These are phyloP conservation scores for Sprattus sprattus DNA, from an alignment of 2,113 vertebrate species.

Conservation along the genomic window DNA sequence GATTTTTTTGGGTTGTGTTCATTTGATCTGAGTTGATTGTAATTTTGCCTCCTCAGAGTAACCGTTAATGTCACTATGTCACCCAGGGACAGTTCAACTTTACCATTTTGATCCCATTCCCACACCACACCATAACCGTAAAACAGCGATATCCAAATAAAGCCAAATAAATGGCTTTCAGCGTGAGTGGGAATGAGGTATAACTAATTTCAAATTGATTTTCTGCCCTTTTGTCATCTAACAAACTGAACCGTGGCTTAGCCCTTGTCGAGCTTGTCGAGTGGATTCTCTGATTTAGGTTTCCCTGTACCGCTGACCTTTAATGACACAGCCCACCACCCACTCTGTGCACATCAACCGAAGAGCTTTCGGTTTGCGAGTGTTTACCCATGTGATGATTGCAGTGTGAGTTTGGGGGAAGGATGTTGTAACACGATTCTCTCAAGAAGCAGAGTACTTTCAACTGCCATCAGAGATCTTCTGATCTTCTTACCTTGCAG, in stretches of 20 bases:
- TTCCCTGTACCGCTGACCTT: background rate
- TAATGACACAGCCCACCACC: background rate
- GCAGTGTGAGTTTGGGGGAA: background rate
- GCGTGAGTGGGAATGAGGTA: no score
- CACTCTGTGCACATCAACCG: background rate
- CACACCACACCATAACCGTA: no score
- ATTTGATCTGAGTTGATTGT: no score
- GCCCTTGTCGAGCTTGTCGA: background rate
- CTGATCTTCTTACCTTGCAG: background rate
- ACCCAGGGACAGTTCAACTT: no score
- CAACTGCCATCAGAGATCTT: background rate
- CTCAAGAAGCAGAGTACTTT: background rate
- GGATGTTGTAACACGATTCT: background rate
- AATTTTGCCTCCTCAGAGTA: no score
- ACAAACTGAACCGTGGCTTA: background rate
- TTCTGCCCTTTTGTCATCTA: background rate
- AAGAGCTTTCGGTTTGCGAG: background rate
- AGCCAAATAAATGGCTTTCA: no score
- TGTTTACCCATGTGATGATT: background rate
- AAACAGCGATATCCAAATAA: no score
- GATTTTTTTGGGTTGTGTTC: no score
- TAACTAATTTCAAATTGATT: background rate
- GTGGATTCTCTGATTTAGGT: background rate
- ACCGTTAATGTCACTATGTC: no score
- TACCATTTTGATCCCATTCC: no score